phyloP scores from a whole-genome alignment of 2,113 vertebrate species.

The Stegastes partitus region DNA sequence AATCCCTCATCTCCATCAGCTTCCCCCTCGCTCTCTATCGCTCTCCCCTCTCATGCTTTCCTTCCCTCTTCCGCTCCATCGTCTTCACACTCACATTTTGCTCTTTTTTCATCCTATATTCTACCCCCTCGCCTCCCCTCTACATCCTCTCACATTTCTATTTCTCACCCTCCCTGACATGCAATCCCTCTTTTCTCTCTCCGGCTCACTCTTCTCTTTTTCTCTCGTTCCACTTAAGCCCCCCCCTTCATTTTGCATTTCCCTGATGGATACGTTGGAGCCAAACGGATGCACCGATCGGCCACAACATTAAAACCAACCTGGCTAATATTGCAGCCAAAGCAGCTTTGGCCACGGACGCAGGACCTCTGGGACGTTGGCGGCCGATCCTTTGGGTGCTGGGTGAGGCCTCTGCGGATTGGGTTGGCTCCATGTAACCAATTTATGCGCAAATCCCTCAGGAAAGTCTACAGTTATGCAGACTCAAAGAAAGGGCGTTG shows the following conservation, averaged over 20 bases:
- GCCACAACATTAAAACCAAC: no score
- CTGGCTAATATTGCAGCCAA: no score
- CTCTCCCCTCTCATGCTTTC: constrained; percentile 48
- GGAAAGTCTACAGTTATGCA: no score
- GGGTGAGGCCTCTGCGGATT: no score
- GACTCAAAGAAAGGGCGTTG: no score
- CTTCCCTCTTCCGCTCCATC: constrained; percentile 33
- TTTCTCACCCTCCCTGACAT: constrained; percentile 65
- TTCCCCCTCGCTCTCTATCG: constrained; percentile 53
- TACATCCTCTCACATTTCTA: constrained; percentile 58
- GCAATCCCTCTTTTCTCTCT: constrained; percentile 70
- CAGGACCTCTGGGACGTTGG: no score
- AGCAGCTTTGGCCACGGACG: no score
- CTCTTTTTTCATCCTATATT: constrained; percentile 19
- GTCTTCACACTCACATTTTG: constrained; percentile 54
- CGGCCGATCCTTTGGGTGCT: no score
- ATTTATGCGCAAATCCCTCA: no score
- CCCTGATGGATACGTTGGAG: constrained; percentile 49
- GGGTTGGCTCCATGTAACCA: no score
- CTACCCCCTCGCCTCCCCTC: neutral
- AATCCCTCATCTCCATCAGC: constrained; percentile 78
- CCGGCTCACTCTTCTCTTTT: constrained; percentile 50
- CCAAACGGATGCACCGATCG: constrained; percentile 10
- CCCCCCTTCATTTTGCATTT: constrained; percentile 58
- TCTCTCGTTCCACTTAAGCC: constrained; percentile 44